phyloP scores from a whole-genome alignment of 1,140 invertebrate species.

The Philotrypesis tridentata region DNA sequence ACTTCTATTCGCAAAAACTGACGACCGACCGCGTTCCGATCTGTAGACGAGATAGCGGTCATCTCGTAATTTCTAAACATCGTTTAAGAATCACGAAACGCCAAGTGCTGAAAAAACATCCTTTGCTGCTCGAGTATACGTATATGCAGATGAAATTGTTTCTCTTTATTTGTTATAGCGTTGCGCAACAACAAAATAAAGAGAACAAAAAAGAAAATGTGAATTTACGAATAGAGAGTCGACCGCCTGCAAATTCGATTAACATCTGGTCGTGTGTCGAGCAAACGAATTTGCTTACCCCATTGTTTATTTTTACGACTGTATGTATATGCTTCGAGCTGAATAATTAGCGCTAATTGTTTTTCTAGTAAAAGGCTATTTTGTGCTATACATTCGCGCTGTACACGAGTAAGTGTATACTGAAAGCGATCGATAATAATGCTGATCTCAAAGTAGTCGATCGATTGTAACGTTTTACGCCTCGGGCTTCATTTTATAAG shows the following conservation, averaged over 20 bases:
- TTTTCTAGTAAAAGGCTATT: not conserved
- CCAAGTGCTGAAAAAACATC: not conserved
- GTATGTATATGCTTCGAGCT: not conserved
- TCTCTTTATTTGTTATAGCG: not conserved
- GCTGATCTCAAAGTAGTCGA: not conserved
- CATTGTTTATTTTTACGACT: slow-evolving; percentile 4
- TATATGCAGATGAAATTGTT: not conserved
- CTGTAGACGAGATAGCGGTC: not conserved
- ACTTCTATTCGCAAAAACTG: not conserved
- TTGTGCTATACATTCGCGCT: not conserved
- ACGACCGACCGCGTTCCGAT: not conserved
- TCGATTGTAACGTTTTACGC: too few relatives aligned
- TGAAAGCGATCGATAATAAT: not conserved
- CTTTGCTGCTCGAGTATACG: not conserved
- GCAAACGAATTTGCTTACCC: not conserved
- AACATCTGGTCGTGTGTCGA: not conserved
- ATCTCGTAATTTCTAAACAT: not conserved
- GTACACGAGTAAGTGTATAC: not conserved
- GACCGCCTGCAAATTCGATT: not conserved
- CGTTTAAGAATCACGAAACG: not conserved
- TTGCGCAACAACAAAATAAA: too few relatives aligned
- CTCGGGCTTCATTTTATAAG: too few relatives aligned
- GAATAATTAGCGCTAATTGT: not conserved
- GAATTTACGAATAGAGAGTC: not conserved
- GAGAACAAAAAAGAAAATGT: too few relatives aligned